These are phyloP conservation scores for Pangasianodon gigas DNA, from an alignment of 2,113 vertebrate species.

Conservation along the genomic window DNA sequence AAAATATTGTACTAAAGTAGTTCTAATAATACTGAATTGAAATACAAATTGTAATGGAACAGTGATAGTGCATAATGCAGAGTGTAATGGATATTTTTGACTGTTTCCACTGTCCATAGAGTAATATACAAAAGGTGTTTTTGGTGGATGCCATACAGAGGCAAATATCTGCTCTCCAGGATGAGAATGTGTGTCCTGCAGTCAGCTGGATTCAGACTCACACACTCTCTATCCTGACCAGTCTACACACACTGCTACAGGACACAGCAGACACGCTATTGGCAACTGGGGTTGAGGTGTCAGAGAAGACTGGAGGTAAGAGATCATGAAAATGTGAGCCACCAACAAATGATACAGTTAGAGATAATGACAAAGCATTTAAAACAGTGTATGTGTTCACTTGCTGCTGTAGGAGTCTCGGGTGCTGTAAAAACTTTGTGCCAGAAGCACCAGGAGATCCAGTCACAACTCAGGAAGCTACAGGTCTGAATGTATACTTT, in stretches of 20 bases:
- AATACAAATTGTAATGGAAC: background rate
- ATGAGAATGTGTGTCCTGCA: conserved; percentile 27
- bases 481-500: conserved; percentile 31
- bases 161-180: conserved; percentile 38
- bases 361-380: background rate
- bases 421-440: conserved; percentile 47
- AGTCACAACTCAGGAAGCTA: conserved; percentile 39
- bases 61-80: background rate
- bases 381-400: background rate
- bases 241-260: conserved; percentile 26
- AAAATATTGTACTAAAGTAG: background rate
- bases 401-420: conserved; percentile 39
- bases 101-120: conserved; percentile 11
- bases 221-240: conserved; percentile 37
- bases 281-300: conserved; percentile 44
- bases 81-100: background rate
- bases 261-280: conserved; percentile 33
- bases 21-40: background rate
- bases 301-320: conserved; percentile 51
- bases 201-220: conserved; percentile 43
- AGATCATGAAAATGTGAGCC: background rate
- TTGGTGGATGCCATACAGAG: conserved; percentile 32
- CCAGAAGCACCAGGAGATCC: conserved; percentile 26
- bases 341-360: background rate
- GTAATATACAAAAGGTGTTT: background rate